These are phyloP conservation scores for Ammodytes dubius DNA, from an alignment of 2,113 vertebrate species.

Conservation along the genomic window DNA sequence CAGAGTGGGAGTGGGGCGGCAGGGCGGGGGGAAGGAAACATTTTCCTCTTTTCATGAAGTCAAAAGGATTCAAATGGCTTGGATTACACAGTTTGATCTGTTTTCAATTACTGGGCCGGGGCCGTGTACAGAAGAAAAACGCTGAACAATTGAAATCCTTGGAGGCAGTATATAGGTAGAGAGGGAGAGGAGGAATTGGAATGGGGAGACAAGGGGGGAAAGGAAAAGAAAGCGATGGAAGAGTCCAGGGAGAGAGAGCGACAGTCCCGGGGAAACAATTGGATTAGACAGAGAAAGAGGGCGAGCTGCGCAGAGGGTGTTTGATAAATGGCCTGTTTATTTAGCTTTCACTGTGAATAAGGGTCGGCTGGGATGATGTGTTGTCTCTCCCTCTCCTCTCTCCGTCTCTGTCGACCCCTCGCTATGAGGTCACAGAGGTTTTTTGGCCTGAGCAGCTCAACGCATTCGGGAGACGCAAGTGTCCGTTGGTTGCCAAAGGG, in stretches of 20 bases:
- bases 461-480: constrained; percentile 41
- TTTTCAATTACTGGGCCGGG: constrained; percentile 74
- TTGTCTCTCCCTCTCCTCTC: constrained; percentile 17
- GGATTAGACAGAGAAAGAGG: constrained; percentile 62
- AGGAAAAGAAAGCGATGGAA: constrained; percentile 52
- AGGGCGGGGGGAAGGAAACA: constrained; percentile 32
- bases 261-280: constrained; percentile 70
- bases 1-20: constrained; percentile 51
- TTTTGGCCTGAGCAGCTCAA: constrained; percentile 19
- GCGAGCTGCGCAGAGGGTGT: constrained; percentile 28
- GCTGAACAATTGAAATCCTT: constrained; percentile 74
- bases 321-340: constrained; percentile 74
- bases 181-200: constrained; percentile 24
- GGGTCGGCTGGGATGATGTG: constrained; percentile 58
- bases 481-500: constrained; percentile 65
- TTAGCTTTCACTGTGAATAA: constrained; percentile 65
- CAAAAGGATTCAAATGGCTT: constrained; percentile 68
- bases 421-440: constrained; percentile 36
- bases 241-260: constrained; percentile 36
- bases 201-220: constrained; percentile 51
- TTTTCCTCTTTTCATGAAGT: constrained; percentile 62
- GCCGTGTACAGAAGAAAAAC: constrained; percentile 54
- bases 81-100: constrained; percentile 82
- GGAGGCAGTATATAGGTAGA: constrained; percentile 38
- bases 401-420: constrained; percentile 16